Base-by-base conservation (phyloP, 2,113 vertebrate genomes). In the Echinops telfairi region DNA sequence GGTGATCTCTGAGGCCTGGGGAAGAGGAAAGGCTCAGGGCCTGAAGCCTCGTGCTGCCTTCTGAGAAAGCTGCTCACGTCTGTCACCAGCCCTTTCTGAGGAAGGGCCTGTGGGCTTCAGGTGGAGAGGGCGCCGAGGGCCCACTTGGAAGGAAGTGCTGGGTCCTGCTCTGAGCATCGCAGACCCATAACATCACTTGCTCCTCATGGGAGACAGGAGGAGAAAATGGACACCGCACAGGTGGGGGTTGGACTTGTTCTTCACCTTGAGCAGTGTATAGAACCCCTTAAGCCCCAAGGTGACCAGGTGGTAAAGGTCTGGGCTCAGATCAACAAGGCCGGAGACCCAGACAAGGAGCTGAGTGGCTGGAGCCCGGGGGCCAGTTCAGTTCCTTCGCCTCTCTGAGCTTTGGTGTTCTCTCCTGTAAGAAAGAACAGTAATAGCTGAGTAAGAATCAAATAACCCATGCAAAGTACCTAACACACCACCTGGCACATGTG, bases 41-140 rank as follows among this genome's bases (percentile, higher is more conserved):
- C 76, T 19, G 62, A 95, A 25, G 75, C 86, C 85, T 71, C 36
- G 36, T 6, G 33, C 47, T 96, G 95, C 85, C 88, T 40, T 68
- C 92, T 86, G 31, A 3, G 0, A n/a, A 90, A 93, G 23, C 29
- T 31, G 73, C 27, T 53, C 2, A 3, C 1, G 16, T 23, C n/a
- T 16, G 19, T 47, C 25, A 0, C 71, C 38, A 36, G 62, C 4
- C 12, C 25, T 79, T 68, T 58, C 27, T 23, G 89, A 82, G 47
- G 57, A 86, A n/a, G 19, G 20, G 62, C 4, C 27, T 70, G 17
- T 5, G 29, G 10, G 22, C 11, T 58, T 11, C 14, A 1, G 0
- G 0, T 31, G n/a, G 22, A 71, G 10, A 1, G 29, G 23, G 0
- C n/a, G 8, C 19, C 27, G 20, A 43, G 20, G 29, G 1, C 33